Percentiles rank a stretch among this genome's conserved stretches.
Evolutionary conservation across 2,797 vertebrate genomes (phyloP).

Genomic region (Muraenolepis orangiensis): DNA sequence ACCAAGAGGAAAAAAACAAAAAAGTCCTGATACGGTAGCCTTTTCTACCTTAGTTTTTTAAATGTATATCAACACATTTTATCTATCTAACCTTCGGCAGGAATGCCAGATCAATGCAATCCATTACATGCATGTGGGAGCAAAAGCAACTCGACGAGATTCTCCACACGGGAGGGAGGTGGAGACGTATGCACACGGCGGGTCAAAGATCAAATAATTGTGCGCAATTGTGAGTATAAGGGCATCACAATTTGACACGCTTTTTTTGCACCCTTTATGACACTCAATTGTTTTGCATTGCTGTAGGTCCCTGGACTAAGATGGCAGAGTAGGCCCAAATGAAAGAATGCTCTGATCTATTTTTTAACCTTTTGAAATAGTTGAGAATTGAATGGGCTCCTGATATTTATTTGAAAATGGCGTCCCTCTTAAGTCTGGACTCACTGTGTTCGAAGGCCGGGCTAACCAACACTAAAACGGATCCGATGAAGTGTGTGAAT

Average conservation of each 20-base stretch:
- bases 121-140: conserved; percentile 60
- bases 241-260: conserved; percentile 21
- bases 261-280: not conserved
- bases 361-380: not conserved
- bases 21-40: conserved; percentile 32
- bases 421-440: not conserved
- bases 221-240: conserved; percentile 6
- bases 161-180: conserved; percentile 16
- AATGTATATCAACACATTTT: conserved; percentile 39
- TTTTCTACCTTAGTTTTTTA: conserved; percentile 34
- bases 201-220: conserved; percentile 8
- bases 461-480: not conserved
- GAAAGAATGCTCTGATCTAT: not conserved
- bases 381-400: not conserved
- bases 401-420: not conserved
- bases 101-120: conserved; percentile 64
- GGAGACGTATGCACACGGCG: not conserved
- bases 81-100: conserved; percentile 50
- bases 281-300: not conserved
- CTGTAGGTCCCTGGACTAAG: not conserved
- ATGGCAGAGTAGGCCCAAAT: not conserved
- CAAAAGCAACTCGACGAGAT: conserved; percentile 24
- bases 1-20: conserved; percentile 30
- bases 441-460: not conserved
- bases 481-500: not conserved